phyloP scores from a whole-genome alignment of 1,140 invertebrate genomes.

The Vollenhovia emeryi region DNA sequence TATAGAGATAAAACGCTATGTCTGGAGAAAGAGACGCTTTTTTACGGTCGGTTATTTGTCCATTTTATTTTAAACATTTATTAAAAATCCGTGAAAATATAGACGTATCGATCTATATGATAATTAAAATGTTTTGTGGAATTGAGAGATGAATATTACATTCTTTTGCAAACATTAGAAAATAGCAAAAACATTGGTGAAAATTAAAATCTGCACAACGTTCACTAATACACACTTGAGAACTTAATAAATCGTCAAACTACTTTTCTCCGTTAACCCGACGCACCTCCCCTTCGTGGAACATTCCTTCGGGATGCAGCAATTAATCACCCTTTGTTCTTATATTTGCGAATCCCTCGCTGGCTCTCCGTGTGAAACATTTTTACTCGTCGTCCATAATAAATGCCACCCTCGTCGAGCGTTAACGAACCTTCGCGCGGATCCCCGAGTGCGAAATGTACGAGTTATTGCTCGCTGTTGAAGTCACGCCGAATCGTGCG shows the following conservation, averaged over 20 bases:
- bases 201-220: background rate
- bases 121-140: background rate
- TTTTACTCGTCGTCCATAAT: slow-evolving; percentile 25
- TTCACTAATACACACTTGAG: background rate
- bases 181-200: background rate
- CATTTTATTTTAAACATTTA: background rate
- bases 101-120: background rate
- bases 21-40: no score
- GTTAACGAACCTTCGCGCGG: slow-evolving; percentile 41
- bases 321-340: slow-evolving; percentile 42
- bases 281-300: background rate
- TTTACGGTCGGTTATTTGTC: background rate
- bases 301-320: background rate
- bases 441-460: slow-evolving; percentile 28
- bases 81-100: background rate
- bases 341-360: background rate
- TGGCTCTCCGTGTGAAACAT: slow-evolving; percentile 6
- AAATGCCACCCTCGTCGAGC: slow-evolving; percentile 30
- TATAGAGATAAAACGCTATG: background rate
- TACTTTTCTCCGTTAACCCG: background rate
- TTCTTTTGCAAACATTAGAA: no score
- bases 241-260: background rate
- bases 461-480: slow-evolving; percentile 11
- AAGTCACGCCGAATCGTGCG: slow-evolving; percentile 58
- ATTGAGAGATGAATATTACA: background rate